Percentiles rank a stretch among this genome's conserved stretches.
phyloP scores from a whole-genome alignment of 1,140 invertebrate genomes.

The Hormaphis cornu region DNA sequence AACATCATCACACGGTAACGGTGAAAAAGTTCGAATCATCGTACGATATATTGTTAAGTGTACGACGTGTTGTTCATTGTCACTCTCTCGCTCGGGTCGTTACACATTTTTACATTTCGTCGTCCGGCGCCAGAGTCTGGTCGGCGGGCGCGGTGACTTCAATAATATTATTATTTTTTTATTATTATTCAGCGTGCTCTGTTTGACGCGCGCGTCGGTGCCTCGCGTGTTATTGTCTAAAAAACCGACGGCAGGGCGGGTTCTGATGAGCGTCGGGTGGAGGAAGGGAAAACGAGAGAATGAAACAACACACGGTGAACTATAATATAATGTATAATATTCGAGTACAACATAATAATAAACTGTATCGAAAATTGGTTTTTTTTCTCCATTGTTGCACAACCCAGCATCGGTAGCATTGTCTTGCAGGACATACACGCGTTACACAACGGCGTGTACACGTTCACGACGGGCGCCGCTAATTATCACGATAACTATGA shows the following conservation, averaged over 20 bases:
- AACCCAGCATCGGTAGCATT: conserved; percentile 1
- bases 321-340: not conserved
- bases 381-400: conserved; percentile 10
- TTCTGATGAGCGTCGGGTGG: not conserved
- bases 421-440: not conserved
- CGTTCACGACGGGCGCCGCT: conserved; percentile 28
- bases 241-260: not conserved
- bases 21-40: conserved; percentile 13
- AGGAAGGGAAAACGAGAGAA: not conserved
- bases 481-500: too few relatives aligned
- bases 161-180: too few relatives aligned
- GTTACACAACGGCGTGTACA: not conserved
- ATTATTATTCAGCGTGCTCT: too few relatives aligned
- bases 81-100: not conserved
- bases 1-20: not conserved
- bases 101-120: not conserved
- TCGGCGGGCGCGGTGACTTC: conserved; percentile 11
- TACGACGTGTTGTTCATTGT: too few relatives aligned
- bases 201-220: too few relatives aligned
- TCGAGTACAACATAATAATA: not conserved
- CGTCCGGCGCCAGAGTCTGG: not conserved
- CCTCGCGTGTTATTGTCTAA: not conserved
- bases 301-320: not conserved
- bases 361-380: conserved; percentile 26
- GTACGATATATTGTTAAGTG: conserved; percentile 9